These are phyloP conservation scores for Nomada ferruginata DNA, from an alignment of 2,888 invertebrate species.

Conservation along the genomic window DNA sequence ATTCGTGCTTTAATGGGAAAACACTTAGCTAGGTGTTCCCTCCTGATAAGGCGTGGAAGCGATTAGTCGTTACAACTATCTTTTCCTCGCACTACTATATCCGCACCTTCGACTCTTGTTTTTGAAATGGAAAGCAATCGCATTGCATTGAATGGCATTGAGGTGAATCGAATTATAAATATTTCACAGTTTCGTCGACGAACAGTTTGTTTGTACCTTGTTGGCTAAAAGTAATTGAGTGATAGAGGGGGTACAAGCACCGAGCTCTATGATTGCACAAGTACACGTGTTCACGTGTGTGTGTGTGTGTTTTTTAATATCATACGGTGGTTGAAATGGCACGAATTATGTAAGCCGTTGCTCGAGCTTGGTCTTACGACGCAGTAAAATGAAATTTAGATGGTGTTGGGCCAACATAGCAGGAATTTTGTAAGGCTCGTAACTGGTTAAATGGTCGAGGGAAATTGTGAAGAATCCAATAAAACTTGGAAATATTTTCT, in stretches of 20 bases:
- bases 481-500: not conserved
- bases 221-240: constrained; percentile 5
- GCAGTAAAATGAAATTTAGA: constrained; percentile 15
- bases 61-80: not conserved
- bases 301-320: constrained; percentile 1
- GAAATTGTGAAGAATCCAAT: no score
- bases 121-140: not conserved
- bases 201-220: constrained; percentile 31
- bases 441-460: constrained; percentile 1
- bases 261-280: not conserved
- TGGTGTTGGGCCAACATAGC: constrained; percentile 10
- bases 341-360: constrained; percentile 29
- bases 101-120: not conserved
- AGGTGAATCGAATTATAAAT: not conserved
- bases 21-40: not conserved
- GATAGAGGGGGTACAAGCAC: not conserved
- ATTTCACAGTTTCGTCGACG: constrained; percentile 19
- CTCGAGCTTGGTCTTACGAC: constrained; percentile 22
- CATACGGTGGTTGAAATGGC: constrained; percentile 14
- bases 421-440: constrained; percentile 11
- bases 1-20: constrained; percentile 43
- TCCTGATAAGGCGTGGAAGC: constrained; percentile 52
- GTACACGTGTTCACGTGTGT: not conserved
- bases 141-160: not conserved
- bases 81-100: not conserved